Evolutionary conservation across 1,140 invertebrate genomes (phyloP).

Genomic region (Diorhabda sublineata): DNA sequence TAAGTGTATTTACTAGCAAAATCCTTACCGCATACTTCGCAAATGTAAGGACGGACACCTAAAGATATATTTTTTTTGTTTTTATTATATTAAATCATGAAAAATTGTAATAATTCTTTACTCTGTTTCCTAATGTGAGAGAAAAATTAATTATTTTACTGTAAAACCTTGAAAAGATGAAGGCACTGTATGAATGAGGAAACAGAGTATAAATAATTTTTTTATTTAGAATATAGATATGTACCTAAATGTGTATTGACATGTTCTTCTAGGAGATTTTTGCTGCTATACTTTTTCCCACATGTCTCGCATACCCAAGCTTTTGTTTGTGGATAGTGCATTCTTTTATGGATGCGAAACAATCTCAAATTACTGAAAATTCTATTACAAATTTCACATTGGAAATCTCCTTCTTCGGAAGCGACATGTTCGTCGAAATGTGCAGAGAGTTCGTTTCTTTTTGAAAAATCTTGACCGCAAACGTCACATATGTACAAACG

Average conservation of each 20-base stretch:
- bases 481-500: constrained; percentile 67
- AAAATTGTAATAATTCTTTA: too few species aligned
- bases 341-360: constrained; percentile 60
- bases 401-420: constrained; percentile 56
- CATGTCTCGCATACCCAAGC: constrained; percentile 62
- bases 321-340: constrained; percentile 60
- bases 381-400: constrained; percentile 62
- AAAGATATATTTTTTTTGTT: constrained; percentile 56
- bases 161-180: too few species aligned
- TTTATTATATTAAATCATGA: too few species aligned
- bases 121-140: too few species aligned
- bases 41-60: constrained; percentile 63
- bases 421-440: constrained; percentile 65
- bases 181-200: too few species aligned
- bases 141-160: too few species aligned
- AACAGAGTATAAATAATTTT: too few species aligned
- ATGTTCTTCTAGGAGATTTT: constrained; percentile 65
- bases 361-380: constrained; percentile 60
- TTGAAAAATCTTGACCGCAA: constrained; percentile 62
- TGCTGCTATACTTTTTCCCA: constrained; percentile 62
- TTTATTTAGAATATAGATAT: neutral
- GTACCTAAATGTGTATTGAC: constrained; percentile 63
- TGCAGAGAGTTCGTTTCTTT: constrained; percentile 57
- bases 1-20: constrained; percentile 76
- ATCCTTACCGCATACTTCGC: constrained; percentile 62